These are phyloP conservation scores for Torymus aiolomorphi DNA, from an alignment of 2,888 invertebrate species.

Conservation along the genomic window DNA sequence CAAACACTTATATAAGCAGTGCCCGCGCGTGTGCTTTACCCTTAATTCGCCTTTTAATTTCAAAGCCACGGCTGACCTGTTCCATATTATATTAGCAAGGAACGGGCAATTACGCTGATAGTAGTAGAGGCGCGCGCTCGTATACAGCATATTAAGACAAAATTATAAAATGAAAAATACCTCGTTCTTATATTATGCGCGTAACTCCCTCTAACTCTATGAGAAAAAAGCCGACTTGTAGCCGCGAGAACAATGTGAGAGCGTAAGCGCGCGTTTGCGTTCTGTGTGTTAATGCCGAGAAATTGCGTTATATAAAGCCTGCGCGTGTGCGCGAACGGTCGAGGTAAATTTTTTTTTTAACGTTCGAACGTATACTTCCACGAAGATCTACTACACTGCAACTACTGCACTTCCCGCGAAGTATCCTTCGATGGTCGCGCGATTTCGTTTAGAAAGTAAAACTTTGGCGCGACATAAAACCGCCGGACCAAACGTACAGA, in stretches of 20 bases:
- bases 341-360: constrained; percentile 16
- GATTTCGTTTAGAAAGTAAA: constrained; percentile 18
- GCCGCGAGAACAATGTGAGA: constrained; percentile 31
- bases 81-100: background rate
- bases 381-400: background rate
- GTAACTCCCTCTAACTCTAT: background rate
- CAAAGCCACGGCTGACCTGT: background rate
- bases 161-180: constrained; percentile 22
- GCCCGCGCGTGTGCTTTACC: background rate
- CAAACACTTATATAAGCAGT: background rate
- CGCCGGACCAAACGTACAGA: background rate
- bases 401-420: background rate
- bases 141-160: background rate
- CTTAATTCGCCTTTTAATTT: background rate
- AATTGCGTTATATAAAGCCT: constrained; percentile 13
- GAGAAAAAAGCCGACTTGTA: constrained; percentile 36
- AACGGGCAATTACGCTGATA: constrained; percentile 21
- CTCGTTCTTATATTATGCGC: background rate
- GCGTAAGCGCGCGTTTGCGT: background rate
- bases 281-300: constrained; percentile 17
- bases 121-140: background rate
- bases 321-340: background rate
- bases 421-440: constrained; percentile 16
- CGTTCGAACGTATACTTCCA: constrained; percentile 9
- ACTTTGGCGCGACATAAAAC: background rate